Conservation (phyloP, 2,113 vertebrate genomes). For the Albula goreensis region DNA sequence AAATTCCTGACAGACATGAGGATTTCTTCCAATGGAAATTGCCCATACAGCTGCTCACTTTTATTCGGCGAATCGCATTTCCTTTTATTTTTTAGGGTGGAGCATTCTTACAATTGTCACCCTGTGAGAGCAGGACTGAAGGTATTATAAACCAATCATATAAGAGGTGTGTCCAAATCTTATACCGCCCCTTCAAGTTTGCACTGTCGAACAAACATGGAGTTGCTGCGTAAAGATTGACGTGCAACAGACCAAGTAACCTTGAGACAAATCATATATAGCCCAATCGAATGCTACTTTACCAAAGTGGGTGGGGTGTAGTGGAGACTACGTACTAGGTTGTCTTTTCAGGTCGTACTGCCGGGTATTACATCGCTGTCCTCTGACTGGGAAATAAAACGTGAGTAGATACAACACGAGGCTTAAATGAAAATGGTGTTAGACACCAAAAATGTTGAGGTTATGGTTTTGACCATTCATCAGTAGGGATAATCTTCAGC, state of each 20-base stretch:
- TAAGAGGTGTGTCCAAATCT: background rate
- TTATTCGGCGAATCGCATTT: background rate
- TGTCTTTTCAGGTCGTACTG: constrained; percentile 36
- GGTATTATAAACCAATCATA: constrained; percentile 23
- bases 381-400: constrained; percentile 55
- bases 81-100: background rate
- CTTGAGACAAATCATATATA: rapidly evolving
- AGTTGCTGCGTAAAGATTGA: constrained; percentile 13
- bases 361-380: constrained; percentile 43
- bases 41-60: background rate
- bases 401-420: constrained; percentile 53
- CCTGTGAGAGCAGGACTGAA: background rate
- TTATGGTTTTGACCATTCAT: background rate
- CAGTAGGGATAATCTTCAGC: background rate
- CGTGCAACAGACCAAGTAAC: constrained; percentile 32
- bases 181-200: background rate
- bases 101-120: background rate
- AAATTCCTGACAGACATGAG: background rate
- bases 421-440: background rate
- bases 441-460: background rate
- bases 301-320: constrained; percentile 27
- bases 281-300: constrained; percentile 44
- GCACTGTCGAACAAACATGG: background rate
- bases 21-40: background rate
- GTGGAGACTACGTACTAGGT: constrained; percentile 3